A percentile compares a stretch with the other conserved stretches of the same genome.
Conservation (phyloP, 2,797 vertebrate species). For the Emydoidea blandingii region DNA sequence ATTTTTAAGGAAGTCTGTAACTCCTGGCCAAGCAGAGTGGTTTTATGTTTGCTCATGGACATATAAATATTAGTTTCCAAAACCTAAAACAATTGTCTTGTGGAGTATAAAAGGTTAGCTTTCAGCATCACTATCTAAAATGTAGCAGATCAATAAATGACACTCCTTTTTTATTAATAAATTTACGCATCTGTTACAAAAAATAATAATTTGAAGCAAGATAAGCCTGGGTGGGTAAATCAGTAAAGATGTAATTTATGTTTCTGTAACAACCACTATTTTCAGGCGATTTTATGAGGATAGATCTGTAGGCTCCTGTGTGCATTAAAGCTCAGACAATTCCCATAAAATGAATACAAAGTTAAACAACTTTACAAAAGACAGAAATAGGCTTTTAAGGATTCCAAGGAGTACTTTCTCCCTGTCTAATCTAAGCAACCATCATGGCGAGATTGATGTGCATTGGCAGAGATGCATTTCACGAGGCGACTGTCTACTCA, state of each 20-base stretch:
- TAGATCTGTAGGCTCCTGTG: conserved; percentile 36
- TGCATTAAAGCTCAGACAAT: conserved; percentile 52
- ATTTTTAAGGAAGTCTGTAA: neutral
- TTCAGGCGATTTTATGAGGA: conserved; percentile 47
- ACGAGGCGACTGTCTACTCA: conserved; percentile 66
- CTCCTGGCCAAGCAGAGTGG: neutral
- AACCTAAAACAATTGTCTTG: neutral
- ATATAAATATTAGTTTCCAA: neutral
- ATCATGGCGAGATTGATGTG: conserved; percentile 81
- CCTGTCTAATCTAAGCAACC: conserved; percentile 76
- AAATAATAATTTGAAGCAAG: neutral
- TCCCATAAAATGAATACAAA: conserved; percentile 78
- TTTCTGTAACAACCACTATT: conserved; percentile 48
- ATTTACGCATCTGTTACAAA: neutral
- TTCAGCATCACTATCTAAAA: neutral
- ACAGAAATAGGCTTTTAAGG: conserved; percentile 80
- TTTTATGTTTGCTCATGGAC: neutral
- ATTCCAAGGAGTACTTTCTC: conserved; percentile 78
- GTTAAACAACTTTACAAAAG: conserved; percentile 76
- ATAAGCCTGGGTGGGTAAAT: conserved; percentile 9
- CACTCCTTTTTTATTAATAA: neutral
- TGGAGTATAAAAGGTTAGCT: neutral
- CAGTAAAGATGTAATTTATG: conserved; percentile 56
- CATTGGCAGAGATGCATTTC: conserved; percentile 79
- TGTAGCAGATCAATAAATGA: neutral